Percentiles rank a stretch among this genome's conserved stretches.
Evolutionary conservation across 2,113 vertebrate species (phyloP).

Genomic region (Megaceryle maxima): DNA sequence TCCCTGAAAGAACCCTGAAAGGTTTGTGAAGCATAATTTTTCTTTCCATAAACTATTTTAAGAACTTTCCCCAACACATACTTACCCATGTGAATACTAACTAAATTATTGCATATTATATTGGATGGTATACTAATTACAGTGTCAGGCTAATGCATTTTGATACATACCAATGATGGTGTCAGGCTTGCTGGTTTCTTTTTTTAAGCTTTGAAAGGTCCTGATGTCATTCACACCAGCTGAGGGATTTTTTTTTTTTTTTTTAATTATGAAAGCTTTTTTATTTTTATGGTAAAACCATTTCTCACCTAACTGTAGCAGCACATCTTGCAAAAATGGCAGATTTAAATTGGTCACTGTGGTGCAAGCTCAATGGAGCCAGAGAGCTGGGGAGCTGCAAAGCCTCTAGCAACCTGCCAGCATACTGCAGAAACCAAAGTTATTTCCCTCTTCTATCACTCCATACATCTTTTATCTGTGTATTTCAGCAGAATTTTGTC

Average conservation of each 20-base stretch:
- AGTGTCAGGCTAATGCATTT: neutral
- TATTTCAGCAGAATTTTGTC: neutral
- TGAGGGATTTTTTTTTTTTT: neutral
- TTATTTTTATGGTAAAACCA: neutral
- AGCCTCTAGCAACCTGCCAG: neutral
- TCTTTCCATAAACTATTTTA: neutral
- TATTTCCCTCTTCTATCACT: neutral
- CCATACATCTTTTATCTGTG: fast-evolving
- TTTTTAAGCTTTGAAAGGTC: neutral
- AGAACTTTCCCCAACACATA: neutral
- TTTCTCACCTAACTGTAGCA: neutral
- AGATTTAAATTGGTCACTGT: neutral
- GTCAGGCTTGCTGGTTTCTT: neutral
- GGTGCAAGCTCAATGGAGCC: neutral
- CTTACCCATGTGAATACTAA: constrained; percentile 8
- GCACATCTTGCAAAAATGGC: neutral
- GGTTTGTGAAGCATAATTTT: neutral
- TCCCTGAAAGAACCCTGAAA: neutral
- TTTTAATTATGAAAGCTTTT: neutral
- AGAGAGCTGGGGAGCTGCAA: neutral
- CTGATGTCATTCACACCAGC: neutral
- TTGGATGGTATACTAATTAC: neutral
- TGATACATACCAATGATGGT: neutral
- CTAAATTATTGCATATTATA: constrained; percentile 6
- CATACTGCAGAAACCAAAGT: neutral